A percentile compares a stretch with the other conserved stretches of the same genome.
Conservation (phyloP, 1,140 invertebrate genomes). For the Polypedilum vanderplanki region DNA sequence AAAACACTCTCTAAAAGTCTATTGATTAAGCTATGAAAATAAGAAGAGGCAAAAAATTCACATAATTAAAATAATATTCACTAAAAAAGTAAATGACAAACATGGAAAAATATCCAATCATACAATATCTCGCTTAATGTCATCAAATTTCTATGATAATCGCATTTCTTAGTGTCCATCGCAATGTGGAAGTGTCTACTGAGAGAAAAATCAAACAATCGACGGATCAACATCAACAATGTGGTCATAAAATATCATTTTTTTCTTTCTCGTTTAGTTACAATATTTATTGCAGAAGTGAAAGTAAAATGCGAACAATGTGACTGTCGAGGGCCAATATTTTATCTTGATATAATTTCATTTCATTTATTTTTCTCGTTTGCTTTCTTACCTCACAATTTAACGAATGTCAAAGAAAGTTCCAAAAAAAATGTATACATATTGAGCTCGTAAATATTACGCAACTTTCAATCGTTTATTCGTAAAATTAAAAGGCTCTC, state of each 20-base stretch:
- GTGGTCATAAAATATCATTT: not conserved
- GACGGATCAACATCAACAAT: conserved; percentile 16
- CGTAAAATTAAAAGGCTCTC: no score
- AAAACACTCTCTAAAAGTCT: no score
- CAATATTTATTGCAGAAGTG: not conserved
- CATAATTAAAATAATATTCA: conserved; percentile 14
- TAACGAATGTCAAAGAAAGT: not conserved
- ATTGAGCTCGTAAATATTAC: not conserved
- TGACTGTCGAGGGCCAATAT: not conserved
- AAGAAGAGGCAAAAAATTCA: not conserved
- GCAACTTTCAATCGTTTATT: not conserved
- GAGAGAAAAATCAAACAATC: conserved; percentile 5
- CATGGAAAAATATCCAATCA: not conserved
- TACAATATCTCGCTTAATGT: not conserved
- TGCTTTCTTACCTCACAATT: not conserved
- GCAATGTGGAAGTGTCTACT: not conserved
- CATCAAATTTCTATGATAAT: conserved; percentile 3
- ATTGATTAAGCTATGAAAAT: no score
- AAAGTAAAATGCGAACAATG: not conserved
- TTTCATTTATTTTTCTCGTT: not conserved
- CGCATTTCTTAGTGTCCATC: not conserved
- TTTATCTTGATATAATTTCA: conserved; percentile 19
- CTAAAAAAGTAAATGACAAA: not conserved
- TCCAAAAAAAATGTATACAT: not conserved
- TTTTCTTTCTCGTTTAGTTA: not conserved